These are phyloP conservation scores for Siphamia tubifer DNA, from an alignment of 2,113 vertebrate species.

Conservation along the genomic window DNA sequence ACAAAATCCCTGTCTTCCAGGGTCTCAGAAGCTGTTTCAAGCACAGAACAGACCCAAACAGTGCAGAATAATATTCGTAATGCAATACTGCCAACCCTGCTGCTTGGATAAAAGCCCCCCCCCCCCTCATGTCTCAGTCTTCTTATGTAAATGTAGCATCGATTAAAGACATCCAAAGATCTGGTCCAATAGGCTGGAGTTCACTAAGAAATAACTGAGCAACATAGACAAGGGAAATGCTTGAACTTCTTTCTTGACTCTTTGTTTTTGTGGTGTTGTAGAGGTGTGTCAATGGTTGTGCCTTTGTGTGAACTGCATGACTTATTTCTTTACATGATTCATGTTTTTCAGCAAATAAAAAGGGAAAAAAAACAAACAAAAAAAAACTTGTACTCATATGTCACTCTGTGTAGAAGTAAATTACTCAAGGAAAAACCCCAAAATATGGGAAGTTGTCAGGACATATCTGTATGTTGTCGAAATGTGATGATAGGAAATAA, in stretches of 20 bases:
- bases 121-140: conserved; percentile 20
- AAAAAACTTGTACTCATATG: conserved; percentile 47
- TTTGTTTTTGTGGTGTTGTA: conserved; percentile 62
- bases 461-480: conserved; percentile 71
- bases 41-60: conserved; percentile 34
- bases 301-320: conserved; percentile 80
- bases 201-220: too few species aligned
- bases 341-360: conserved; percentile 59
- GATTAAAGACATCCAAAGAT: conserved; percentile 57
- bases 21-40: conserved; percentile 20
- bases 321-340: conserved; percentile 54
- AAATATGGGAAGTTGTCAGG: conserved; percentile 56
- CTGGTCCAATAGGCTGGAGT: too few species aligned
- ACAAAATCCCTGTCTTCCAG: conserved; percentile 79
- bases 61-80: conserved; percentile 53
- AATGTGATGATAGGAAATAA: conserved; percentile 78
- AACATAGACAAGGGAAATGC: conserved; percentile 44
- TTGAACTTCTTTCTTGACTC: conserved; percentile 34
- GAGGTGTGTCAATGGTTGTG: conserved; percentile 70
- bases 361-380: conserved; percentile 45
- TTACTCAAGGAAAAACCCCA: conserved; percentile 58
- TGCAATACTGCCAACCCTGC: conserved; percentile 72
- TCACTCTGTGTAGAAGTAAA: conserved; percentile 63
- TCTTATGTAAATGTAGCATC: conserved; percentile 36
- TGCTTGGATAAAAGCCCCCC: conserved; percentile 48